phyloP scores from a whole-genome alignment of 2,113 vertebrate genomes.

The Clarias magur region DNA sequence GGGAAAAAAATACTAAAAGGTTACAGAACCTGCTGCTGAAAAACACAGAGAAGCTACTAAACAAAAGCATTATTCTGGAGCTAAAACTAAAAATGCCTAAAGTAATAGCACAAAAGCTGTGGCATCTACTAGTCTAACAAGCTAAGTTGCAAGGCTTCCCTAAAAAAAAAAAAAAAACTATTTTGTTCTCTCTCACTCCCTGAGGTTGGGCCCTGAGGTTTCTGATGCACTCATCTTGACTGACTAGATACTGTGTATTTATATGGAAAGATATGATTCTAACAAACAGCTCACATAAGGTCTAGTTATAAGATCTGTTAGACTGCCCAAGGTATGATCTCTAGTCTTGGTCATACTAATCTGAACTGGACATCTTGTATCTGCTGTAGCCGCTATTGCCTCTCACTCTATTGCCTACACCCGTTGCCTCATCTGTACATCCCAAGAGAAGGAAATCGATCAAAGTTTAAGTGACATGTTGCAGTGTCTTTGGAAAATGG shows the following conservation, averaged over 20 bases:
- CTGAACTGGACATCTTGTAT: not conserved
- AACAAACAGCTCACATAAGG: not conserved
- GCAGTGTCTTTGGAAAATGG: not conserved
- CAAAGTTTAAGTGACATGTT: not conserved
- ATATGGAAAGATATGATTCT: not conserved
- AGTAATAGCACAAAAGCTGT: not conserved
- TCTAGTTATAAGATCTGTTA: not conserved
- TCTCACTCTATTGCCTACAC: not conserved
- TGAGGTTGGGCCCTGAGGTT: not conserved
- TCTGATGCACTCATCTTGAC: not conserved
- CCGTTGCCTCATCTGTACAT: not conserved
- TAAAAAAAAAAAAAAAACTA: not conserved
- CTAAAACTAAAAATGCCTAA: not conserved
- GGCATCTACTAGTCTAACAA: not conserved
- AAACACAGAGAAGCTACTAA: not conserved
- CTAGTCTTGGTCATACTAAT: not conserved
- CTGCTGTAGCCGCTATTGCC: not conserved
- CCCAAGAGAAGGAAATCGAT: not conserved
- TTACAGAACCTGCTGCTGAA: not conserved
- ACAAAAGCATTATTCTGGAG: not conserved
- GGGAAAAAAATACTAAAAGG: not conserved
- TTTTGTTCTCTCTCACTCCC: no score
- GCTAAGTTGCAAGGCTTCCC: not conserved
- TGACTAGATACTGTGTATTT: not conserved
- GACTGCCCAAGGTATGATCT: not conserved